phyloP scores from a whole-genome alignment of 2,113 vertebrate genomes.

The Coptodon rendalli region DNA sequence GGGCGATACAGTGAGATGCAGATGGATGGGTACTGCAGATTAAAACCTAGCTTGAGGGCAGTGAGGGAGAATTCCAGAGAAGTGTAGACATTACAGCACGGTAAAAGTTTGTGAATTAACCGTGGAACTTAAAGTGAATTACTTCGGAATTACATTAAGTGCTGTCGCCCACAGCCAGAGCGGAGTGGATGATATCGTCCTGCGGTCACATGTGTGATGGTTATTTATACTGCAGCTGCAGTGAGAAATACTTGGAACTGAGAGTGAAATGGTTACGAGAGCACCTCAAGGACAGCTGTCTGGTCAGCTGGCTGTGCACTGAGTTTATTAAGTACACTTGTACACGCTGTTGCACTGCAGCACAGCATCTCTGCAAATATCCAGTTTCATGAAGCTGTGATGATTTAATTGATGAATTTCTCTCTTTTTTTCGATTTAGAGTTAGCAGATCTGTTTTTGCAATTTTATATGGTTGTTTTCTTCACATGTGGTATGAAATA shows the following conservation, averaged over 20 bases:
- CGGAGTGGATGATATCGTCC: slow-evolving; percentile 5
- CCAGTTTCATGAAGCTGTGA: background rate
- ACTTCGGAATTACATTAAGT: slow-evolving; percentile 25
- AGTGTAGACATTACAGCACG: background rate
- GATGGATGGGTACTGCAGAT: slow-evolving; percentile 8
- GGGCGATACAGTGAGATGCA: slow-evolving; percentile 6
- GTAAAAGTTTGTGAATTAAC: slow-evolving; percentile 3
- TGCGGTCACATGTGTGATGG: slow-evolving; percentile 11
- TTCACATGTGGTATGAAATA: background rate
- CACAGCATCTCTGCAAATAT: background rate
- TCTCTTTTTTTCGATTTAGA: background rate
- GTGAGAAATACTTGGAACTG: slow-evolving; percentile 11
- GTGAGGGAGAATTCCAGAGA: background rate
- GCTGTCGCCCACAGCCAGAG: slow-evolving; percentile 1
- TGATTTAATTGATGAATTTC: background rate
- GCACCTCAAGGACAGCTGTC: slow-evolving; percentile 19
- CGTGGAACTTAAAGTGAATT: background rate
- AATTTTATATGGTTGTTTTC: background rate
- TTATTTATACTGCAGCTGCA: slow-evolving; percentile 47
- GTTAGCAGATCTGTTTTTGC: background rate
- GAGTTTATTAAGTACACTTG: background rate
- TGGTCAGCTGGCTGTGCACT: background rate
- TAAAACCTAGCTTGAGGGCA: slow-evolving; percentile 19
- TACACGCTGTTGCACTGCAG: background rate
- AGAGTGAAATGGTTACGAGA: slow-evolving; percentile 25